phyloP scores from a whole-genome alignment of 1,140 invertebrate species.

The Subanguina moxae region DNA sequence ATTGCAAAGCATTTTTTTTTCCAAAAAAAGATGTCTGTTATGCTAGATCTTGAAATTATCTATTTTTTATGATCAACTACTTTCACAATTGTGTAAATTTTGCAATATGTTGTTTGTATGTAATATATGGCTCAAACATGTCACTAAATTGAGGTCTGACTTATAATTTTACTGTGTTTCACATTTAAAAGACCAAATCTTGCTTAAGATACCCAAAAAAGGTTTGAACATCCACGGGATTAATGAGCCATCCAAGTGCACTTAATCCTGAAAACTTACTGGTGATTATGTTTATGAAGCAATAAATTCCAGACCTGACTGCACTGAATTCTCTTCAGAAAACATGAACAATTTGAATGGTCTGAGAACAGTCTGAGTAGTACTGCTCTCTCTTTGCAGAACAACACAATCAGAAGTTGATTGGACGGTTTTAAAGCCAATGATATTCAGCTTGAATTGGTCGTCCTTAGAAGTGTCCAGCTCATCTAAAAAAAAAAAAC shows the following conservation, averaged over 20 bases:
- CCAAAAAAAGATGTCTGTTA: neutral
- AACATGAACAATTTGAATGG: conserved; percentile 28
- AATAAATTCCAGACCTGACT: neutral
- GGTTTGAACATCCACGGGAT: conserved; percentile 27
- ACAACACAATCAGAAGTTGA: conserved; percentile 16
- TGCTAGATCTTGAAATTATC: no score
- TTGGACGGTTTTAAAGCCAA: conserved; percentile 11
- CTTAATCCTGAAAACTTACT: conserved; percentile 7
- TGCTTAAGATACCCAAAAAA: conserved; percentile 24
- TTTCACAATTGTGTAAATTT: no score
- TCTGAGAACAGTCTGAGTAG: conserved; percentile 5
- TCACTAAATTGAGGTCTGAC: no score
- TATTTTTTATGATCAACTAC: no score
- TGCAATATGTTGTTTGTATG: no score
- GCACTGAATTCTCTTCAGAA: conserved; percentile 32
- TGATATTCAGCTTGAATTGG: conserved; percentile 11
- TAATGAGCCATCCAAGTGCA: conserved; percentile 32
- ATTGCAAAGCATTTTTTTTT: no score
- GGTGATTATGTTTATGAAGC: neutral
- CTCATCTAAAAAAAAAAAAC: neutral
- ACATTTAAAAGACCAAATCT: no score
- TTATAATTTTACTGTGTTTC: no score
- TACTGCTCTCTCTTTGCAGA: conserved; percentile 11
- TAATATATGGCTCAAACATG: no score
- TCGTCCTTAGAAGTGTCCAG: neutral